Evolutionary conservation across 2,797 vertebrate genomes (phyloP).

Genomic region (Thalassophryne amazonica): DNA sequence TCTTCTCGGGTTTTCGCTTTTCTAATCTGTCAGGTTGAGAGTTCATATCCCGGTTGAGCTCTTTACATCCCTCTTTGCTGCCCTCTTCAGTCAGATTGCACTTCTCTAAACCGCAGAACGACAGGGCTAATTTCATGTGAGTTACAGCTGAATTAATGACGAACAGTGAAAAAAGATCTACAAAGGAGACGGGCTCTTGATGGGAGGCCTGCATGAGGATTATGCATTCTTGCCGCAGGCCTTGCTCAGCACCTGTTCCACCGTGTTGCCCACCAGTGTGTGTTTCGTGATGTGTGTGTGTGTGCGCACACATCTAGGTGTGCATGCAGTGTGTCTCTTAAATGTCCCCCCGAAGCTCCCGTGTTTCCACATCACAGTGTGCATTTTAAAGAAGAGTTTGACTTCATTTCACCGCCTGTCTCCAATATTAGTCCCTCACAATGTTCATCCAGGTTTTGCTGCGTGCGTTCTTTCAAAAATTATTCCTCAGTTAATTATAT

Average conservation of each 20-base stretch:
- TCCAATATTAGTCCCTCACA: slow-evolving; percentile 39
- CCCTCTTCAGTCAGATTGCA: slow-evolving; percentile 65
- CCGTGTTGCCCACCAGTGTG: slow-evolving; percentile 22
- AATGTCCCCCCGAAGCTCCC: slow-evolving; percentile 38
- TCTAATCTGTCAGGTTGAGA: slow-evolving; percentile 26
- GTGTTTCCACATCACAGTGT: not conserved
- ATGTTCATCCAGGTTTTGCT: slow-evolving; percentile 7
- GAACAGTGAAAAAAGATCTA: slow-evolving; percentile 69
- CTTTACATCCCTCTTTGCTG: slow-evolving; percentile 49
- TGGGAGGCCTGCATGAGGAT: slow-evolving; percentile 66
- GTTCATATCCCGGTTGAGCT: slow-evolving; percentile 44
- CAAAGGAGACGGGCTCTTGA: slow-evolving; percentile 56
- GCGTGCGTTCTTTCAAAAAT: slow-evolving; percentile 40
- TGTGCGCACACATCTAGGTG: slow-evolving; percentile 15
- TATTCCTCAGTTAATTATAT: slow-evolving; percentile 49
- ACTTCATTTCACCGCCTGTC: slow-evolving; percentile 13
- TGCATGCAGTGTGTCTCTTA: slow-evolving; percentile 25
- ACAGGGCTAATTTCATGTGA: slow-evolving; percentile 75
- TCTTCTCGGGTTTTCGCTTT: slow-evolving; percentile 9
- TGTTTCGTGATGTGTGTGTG: slow-evolving; percentile 6
- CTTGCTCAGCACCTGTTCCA: slow-evolving; percentile 59
- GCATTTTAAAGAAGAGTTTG: slow-evolving; percentile 37
- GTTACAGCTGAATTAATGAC: slow-evolving; percentile 78
- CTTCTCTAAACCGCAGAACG: slow-evolving; percentile 47
- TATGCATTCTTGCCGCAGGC: slow-evolving; percentile 73